Evolutionary conservation across 2,113 vertebrate species (phyloP).

Genomic region (Cynoglossus semilaevis): DNA sequence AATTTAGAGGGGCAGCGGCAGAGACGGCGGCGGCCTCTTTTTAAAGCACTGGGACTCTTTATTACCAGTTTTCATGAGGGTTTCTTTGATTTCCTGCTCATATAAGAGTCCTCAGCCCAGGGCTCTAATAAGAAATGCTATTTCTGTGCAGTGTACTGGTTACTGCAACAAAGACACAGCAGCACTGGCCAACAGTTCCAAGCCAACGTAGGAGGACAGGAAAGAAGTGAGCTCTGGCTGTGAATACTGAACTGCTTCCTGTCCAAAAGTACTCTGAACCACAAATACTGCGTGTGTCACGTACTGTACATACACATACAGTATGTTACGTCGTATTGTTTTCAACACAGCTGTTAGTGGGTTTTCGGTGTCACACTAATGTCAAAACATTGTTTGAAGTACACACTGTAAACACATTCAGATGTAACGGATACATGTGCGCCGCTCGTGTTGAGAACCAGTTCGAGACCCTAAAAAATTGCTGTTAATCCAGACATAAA

Average conservation of each 20-base stretch:
- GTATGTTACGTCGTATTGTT: no score
- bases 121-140: slow-evolving; percentile 10
- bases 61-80: not conserved
- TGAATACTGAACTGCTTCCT: slow-evolving; percentile 59
- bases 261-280: slow-evolving; percentile 29
- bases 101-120: not conserved
- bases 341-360: not conserved
- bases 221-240: slow-evolving; percentile 39
- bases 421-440: no score
- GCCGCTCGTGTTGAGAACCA: no score
- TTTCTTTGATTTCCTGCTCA: no score
- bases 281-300: slow-evolving; percentile 50
- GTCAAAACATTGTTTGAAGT: not conserved
- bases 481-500: no score
- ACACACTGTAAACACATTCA: no score
- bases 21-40: no score
- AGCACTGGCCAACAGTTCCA: slow-evolving; percentile 10
- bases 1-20: no score
- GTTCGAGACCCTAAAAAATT: no score
- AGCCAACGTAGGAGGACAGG: slow-evolving; percentile 30
- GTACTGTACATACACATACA: not conserved
- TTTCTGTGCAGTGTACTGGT: not conserved
- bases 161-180: not conserved
- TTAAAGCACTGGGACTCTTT: no score
- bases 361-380: slow-evolving; percentile 3